A percentile compares a stretch with the other conserved stretches of the same genome.
Conservation (phyloP, 2,113 vertebrate genomes). For the Herpetotheres cachinnans region DNA sequence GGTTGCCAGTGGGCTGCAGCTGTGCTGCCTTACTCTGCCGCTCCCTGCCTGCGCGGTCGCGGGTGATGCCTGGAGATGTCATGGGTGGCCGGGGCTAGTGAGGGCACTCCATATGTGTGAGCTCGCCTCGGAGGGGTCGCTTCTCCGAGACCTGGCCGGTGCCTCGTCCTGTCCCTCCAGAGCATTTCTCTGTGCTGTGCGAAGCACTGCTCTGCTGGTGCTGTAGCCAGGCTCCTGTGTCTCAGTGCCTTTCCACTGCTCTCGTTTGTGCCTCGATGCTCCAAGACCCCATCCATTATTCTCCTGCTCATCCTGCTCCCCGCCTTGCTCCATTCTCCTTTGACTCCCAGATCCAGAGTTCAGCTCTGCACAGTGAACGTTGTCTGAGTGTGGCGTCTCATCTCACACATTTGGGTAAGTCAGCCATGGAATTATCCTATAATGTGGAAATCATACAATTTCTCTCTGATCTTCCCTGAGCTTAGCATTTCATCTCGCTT, state of each 20-base stretch:
- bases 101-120: not conserved
- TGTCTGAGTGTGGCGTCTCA: not conserved
- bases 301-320: not conserved
- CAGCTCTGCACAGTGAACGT: not conserved
- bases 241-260: not conserved
- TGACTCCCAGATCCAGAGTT: not conserved
- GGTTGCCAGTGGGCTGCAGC: not conserved
- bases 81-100: accelerated
- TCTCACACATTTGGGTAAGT: conserved; percentile 22
- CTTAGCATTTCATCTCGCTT: conserved; percentile 67
- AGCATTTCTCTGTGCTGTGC: accelerated
- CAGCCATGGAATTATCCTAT: conserved; percentile 67
- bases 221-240: not conserved
- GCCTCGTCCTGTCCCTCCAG: accelerated
- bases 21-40: not conserved
- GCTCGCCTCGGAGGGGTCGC: accelerated
- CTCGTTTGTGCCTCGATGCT: not conserved
- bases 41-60: accelerated
- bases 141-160: not conserved
- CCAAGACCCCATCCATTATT: not conserved
- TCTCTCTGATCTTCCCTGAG: conserved; percentile 67
- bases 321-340: not conserved
- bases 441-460: conserved; percentile 66
- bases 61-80: not conserved
- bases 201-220: not conserved